These are phyloP conservation scores for Holocentrus rufus DNA, from an alignment of 2,797 vertebrate genomes.

Conservation along the genomic window DNA sequence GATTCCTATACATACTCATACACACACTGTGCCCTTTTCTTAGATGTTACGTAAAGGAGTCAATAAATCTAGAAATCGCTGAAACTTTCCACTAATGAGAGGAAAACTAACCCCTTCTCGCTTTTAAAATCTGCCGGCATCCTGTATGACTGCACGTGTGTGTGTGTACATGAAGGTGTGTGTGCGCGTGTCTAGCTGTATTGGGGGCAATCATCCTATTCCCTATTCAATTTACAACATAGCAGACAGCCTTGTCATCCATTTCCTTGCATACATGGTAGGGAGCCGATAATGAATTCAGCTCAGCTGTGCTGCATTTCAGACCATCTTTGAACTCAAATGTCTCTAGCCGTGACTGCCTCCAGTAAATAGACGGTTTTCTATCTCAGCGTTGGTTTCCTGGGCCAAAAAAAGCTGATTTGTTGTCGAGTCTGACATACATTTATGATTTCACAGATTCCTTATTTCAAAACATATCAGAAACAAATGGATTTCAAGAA, in stretches of 20 bases:
- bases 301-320: slow-evolving; percentile 1
- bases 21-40: slow-evolving; percentile 2
- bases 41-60: slow-evolving; percentile 21
- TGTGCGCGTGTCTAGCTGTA: slow-evolving; percentile 14
- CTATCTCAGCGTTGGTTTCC: neutral
- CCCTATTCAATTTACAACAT: neutral
- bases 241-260: neutral
- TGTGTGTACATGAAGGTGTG: slow-evolving; percentile 21
- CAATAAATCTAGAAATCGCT: slow-evolving; percentile 29
- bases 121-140: slow-evolving; percentile 29
- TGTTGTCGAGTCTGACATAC: too few relatives aligned
- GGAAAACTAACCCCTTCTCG: slow-evolving; percentile 24
- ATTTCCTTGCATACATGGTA: neutral
- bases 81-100: slow-evolving; percentile 40
- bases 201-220: slow-evolving; percentile 5
- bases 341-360: neutral
- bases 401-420: neutral
- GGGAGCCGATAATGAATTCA: neutral
- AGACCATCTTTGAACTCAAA: neutral
- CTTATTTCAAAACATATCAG: too few relatives aligned
- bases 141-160: slow-evolving; percentile 6
- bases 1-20: neutral
- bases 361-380: neutral
- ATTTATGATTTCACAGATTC: too few relatives aligned
- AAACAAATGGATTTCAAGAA: too few relatives aligned